Evolutionary conservation across 2,888 invertebrate genomes (phyloP), one percentile per base, ranked within the genome.

Genomic region (Microdon myrmicae): DNA sequence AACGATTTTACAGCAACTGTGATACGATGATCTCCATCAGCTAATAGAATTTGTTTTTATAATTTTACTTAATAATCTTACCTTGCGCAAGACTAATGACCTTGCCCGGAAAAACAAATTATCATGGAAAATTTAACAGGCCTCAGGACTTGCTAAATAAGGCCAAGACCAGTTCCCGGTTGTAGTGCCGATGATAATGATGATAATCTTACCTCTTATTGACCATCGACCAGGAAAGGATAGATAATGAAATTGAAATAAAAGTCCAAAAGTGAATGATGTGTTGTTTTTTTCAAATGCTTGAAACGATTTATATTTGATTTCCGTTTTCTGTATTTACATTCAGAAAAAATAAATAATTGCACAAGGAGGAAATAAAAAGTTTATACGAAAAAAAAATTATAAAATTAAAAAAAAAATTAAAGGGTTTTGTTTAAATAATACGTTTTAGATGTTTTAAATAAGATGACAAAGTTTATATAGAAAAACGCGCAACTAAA

Each of bases 331-430:
- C 39, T 39, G 53, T 64, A 64, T 64, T 47, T 67, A 68, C 71
- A 72, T 68, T 68, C 68, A 39, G 61, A 70, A 67, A 58, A 68
- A 73, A 76, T 76, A 76, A 76, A 75, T 77, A 77, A 77, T 77
- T 77, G 77, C 77, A 77, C 75, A 72, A 71, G 68, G 45, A 49
- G 48, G 58, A 64, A 49, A 61, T 58, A 41, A 67, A 66, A 69
- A 51, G 20, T n/a, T 28, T n/a, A 8, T 28, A n/a, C n/a, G 53
- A 67, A 54, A 35, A 58, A 71, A 64, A 70, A 75, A n/a, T n/a
- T n/a, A n/a, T n/a, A 75, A 75, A 75, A 74, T 75, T 75, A 74
- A 76, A 76, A 73, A 74, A 75, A 74, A 72, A 68, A 19, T 69
- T 67, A 67, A 67, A 44, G 64, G 28, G 5, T 37, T 45, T 39